phyloP scores from a whole-genome alignment of 2,888 invertebrate species.

The Lagria hirta region DNA sequence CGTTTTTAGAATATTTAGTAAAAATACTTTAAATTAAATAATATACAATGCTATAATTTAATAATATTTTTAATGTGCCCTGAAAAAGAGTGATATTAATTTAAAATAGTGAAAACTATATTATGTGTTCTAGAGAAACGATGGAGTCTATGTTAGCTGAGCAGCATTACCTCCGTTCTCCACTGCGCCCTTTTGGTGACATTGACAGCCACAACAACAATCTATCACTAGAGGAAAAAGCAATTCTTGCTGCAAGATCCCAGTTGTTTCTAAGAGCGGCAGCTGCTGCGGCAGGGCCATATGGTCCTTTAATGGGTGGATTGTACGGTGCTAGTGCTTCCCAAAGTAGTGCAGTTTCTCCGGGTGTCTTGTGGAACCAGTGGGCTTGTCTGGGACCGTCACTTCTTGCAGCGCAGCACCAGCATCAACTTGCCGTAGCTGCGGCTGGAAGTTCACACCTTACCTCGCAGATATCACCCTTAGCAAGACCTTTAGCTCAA shows the following conservation, averaged over 20 bases:
- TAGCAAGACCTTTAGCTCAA: constrained; percentile 60
- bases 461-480: constrained; percentile 55
- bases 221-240: constrained; percentile 75
- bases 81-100: no score
- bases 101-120: no score
- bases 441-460: constrained; percentile 59
- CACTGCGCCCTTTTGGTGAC: constrained; percentile 72
- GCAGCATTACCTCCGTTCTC: constrained; percentile 79
- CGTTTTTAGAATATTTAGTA: no score
- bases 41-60: no score
- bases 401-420: constrained; percentile 63
- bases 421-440: constrained; percentile 58
- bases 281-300: constrained; percentile 64
- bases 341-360: constrained; percentile 48
- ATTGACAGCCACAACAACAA: constrained; percentile 72
- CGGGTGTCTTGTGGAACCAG: constrained; percentile 68
- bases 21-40: no score
- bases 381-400: constrained; percentile 71
- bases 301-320: constrained; percentile 59
- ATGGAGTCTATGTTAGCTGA: constrained; percentile 88
- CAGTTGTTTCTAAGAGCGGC: constrained; percentile 73
- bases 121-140: constrained; percentile 72
- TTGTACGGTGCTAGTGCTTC: constrained; percentile 56
- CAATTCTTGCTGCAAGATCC: constrained; percentile 73
- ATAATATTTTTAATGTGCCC: constrained; percentile 12